Percentiles rank a stretch among this genome's conserved stretches.
These are phyloP conservation scores for Nematolebias whitei DNA, from an alignment of 2,113 vertebrate genomes.

Conservation along the genomic window DNA sequence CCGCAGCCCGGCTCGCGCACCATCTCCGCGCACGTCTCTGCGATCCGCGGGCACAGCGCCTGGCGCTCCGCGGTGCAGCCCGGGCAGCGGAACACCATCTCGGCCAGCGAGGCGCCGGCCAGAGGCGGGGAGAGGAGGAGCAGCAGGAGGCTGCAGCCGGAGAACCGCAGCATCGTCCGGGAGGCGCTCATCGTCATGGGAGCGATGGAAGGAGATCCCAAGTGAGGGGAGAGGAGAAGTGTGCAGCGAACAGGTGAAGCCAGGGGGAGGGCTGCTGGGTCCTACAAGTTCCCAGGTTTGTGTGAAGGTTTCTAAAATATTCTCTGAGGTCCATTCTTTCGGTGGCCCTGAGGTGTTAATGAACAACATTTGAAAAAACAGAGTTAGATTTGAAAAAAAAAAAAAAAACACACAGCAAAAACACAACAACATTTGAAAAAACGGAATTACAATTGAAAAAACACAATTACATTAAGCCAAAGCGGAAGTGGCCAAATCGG, in stretches of 20 bases:
- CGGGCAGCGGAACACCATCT: conserved; percentile 93
- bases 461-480: too few relatives aligned
- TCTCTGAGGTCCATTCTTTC: too few relatives aligned
- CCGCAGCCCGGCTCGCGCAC: conserved; percentile 90
- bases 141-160: conserved; percentile 70
- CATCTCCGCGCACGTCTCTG: conserved; percentile 85
- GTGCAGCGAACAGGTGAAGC: conserved; percentile 80
- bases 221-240: conserved; percentile 55
- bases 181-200: conserved; percentile 39
- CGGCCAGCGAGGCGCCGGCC: conserved; percentile 66
- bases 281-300: conserved; percentile 74
- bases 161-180: conserved; percentile 68
- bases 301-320: too few relatives aligned
- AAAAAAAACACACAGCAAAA: too few relatives aligned
- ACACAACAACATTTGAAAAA: too few relatives aligned
- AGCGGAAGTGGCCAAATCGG: too few relatives aligned
- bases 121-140: conserved; percentile 55
- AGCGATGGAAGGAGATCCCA: conserved; percentile 58
- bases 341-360: too few relatives aligned
- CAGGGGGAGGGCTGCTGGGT: conserved; percentile 72
- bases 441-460: too few relatives aligned
- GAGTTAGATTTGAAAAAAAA: too few relatives aligned
- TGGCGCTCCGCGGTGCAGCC: conserved; percentile 86
- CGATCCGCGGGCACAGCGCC: conserved; percentile 78
- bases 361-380: too few relatives aligned